phyloP scores from a whole-genome alignment of 2,888 invertebrate genomes.

The Sinhomidia bicolor region DNA sequence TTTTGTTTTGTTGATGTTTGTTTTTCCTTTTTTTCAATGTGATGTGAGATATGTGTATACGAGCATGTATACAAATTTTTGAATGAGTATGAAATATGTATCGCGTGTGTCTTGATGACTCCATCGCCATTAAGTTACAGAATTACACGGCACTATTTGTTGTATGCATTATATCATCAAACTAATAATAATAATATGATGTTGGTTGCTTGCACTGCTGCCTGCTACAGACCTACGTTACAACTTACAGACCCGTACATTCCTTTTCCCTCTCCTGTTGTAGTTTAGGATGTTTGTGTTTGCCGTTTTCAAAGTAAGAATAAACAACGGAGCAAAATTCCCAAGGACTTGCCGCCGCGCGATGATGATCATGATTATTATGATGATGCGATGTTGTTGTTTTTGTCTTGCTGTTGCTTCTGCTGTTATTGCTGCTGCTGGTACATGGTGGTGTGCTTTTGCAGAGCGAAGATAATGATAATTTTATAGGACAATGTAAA shows the following conservation, averaged over 20 bases:
- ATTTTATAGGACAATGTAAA: not conserved
- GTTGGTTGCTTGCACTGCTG: too few species aligned
- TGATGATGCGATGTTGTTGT: constrained; percentile 73
- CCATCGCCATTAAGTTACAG: not conserved
- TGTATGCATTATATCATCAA: constrained; percentile 5
- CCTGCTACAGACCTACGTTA: not conserved
- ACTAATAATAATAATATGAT: not conserved
- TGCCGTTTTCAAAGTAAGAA: constrained; percentile 73
- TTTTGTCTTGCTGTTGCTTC: constrained; percentile 73
- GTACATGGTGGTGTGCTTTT: not conserved
- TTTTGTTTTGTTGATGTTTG: constrained; percentile 69
- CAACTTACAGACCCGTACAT: constrained; percentile 20
- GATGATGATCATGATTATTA: not conserved
- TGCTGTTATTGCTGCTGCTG: too few species aligned
- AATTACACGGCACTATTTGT: not conserved
- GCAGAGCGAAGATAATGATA: not conserved
- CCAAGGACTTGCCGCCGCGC: constrained; percentile 79
- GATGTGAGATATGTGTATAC: constrained; percentile 24
- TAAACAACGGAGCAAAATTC: constrained; percentile 78
- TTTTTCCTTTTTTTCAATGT: constrained; percentile 54
- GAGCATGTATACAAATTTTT: not conserved
- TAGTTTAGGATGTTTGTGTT: constrained; percentile 70
- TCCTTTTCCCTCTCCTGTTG: constrained; percentile 29
- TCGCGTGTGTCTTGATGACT: constrained; percentile 41
- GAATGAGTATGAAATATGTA: constrained; percentile 48